Percentiles rank a stretch among this genome's conserved stretches.
These are phyloP conservation scores for Cathartes aura DNA, from an alignment of 2,113 vertebrate genomes.

Conservation along the genomic window DNA sequence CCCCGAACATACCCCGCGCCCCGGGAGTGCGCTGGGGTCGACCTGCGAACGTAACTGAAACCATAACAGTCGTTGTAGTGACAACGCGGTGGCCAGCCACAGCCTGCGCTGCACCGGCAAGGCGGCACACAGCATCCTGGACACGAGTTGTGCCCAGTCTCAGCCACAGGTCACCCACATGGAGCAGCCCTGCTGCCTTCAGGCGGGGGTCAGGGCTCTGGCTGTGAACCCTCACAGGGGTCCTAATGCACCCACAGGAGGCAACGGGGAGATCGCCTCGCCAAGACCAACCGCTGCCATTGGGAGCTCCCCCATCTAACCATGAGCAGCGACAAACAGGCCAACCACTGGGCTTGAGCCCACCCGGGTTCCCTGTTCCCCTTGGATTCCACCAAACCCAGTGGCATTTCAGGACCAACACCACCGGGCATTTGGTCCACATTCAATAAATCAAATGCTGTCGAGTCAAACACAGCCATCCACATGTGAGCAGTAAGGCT, in stretches of 20 bases:
- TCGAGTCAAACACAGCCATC: accelerated
- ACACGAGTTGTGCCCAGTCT: not conserved
- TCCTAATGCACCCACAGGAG: accelerated
- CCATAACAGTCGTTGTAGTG: accelerated
- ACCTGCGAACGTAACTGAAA: accelerated
- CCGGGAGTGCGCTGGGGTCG: too few relatives aligned
- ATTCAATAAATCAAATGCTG: accelerated
- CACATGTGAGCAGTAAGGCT: accelerated
- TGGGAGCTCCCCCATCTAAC: not conserved
- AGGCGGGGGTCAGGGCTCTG: not conserved
- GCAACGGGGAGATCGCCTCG: accelerated
- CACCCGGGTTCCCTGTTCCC: accelerated
- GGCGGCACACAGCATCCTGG: too few relatives aligned
- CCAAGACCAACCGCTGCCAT: accelerated
- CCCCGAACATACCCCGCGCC: too few relatives aligned
- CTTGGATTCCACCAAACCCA: not conserved
- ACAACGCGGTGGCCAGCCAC: accelerated
- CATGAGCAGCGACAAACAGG: not conserved
- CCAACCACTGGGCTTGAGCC: accelerated
- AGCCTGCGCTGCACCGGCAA: accelerated
- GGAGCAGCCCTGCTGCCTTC: not conserved
- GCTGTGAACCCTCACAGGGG: accelerated
- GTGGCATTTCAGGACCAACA: not conserved
- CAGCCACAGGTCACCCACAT: not conserved
- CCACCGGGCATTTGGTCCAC: accelerated